These are phyloP conservation scores for Chamaetylas fuelleborni DNA, from an alignment of 2,113 vertebrate species.

Conservation along the genomic window DNA sequence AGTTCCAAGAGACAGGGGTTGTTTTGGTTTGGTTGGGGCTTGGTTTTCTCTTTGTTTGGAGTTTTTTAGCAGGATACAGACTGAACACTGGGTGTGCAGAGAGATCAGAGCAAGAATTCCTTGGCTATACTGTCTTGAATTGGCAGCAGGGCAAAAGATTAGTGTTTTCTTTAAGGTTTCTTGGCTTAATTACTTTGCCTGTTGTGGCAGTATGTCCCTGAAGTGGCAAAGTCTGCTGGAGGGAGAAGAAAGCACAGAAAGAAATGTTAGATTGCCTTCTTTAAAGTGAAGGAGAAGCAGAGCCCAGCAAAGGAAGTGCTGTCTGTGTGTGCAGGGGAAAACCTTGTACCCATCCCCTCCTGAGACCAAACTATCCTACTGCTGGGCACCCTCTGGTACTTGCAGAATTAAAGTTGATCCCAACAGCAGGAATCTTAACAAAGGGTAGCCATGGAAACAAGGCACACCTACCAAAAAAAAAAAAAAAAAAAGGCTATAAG, in stretches of 20 bases:
- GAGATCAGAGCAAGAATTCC: background rate
- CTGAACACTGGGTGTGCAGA: background rate
- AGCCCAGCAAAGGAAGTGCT: background rate
- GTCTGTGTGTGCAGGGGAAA: background rate
- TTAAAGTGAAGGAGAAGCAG: background rate
- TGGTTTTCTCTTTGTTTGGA: background rate
- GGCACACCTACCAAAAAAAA: background rate
- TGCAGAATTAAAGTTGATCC: background rate
- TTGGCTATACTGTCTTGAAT: background rate
- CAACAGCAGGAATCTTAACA: background rate
- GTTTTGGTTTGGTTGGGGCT: background rate
- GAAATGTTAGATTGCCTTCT: background rate
- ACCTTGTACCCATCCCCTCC: background rate
- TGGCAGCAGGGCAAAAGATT: background rate
- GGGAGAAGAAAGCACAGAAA: background rate
- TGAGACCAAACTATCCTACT: background rate
- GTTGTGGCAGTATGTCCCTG: background rate
- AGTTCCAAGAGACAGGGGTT: background rate
- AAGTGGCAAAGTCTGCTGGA: background rate
- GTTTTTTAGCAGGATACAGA: background rate
- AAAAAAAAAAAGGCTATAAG: background rate
- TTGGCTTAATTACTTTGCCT: background rate
- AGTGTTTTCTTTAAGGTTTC: background rate
- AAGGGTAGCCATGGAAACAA: slow-evolving; percentile 3
- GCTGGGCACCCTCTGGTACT: background rate